Conservation (phyloP, 2,113 vertebrate genomes). For the Brienomyrus brachyistius region DNA sequence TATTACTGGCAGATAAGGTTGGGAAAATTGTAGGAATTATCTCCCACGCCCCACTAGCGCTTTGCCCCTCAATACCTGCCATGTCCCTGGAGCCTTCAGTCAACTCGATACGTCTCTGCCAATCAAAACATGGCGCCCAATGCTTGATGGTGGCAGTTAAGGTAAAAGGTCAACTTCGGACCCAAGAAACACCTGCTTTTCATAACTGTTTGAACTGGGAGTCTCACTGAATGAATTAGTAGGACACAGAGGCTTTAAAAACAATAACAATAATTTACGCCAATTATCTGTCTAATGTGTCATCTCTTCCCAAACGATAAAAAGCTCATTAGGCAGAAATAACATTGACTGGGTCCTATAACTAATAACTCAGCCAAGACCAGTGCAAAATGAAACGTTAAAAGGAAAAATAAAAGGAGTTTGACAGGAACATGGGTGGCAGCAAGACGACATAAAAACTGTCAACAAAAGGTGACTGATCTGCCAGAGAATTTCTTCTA, state of each 20-base stretch:
- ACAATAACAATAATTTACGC: not conserved
- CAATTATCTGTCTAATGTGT: not conserved
- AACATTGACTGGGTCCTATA: not conserved
- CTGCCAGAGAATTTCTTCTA: not conserved
- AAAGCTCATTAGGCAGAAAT: not conserved
- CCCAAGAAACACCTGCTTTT: not conserved
- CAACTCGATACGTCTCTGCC: not conserved
- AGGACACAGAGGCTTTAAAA: not conserved
- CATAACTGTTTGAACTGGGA: not conserved
- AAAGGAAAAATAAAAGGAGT: not conserved
- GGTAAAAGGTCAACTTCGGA: not conserved
- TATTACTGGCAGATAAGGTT: not conserved
- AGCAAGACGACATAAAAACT: not conserved
- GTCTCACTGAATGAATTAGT: not conserved
- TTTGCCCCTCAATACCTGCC: not conserved
- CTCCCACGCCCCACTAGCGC: not conserved
- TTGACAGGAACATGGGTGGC: not conserved
- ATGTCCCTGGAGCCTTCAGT: not conserved
- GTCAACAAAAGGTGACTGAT: not conserved
- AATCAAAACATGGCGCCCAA: not conserved
- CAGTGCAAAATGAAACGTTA: not conserved
- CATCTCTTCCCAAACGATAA: not conserved
- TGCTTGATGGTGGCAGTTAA: not conserved
- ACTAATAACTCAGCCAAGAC: not conserved
- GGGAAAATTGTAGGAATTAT: not conserved